Base-by-base conservation (phyloP, 2,797 vertebrate species). In the Paratrypauchen microcephalus region DNA sequence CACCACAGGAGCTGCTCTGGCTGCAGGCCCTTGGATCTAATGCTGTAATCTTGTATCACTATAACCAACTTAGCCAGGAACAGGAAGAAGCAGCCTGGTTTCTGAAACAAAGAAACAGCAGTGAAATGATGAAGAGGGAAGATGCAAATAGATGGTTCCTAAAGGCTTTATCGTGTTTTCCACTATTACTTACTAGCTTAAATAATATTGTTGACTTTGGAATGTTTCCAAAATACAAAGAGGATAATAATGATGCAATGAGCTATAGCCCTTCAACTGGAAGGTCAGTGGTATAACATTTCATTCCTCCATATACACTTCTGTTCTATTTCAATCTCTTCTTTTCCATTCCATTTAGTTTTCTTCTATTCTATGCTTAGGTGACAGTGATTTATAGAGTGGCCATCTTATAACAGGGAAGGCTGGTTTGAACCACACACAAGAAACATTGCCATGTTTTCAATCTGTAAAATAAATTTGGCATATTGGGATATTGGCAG, bases 1-100 rank as follows among this genome's bases (percentile, higher is more conserved):
- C 69, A 59, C 72, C 69, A 48, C 67, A 69, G 76, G 21, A 78
- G 81, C 79, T 83, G 76, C 77, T 72, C 74, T 85, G 83, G 80
- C 84, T 87, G 65, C 72, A 82, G 83, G 80, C 85, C 84, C 28
- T 2, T 5, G 54, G 69, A 55, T 72, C 80, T 77, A 78, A 74
- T 74, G 62, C 70, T 65, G 67, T 81, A 91, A 88, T 81, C 72
- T 24, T 41, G 41, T 16, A 28, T 18, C 15, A 24, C 41, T 64
- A 47, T 26, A 26, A 64, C 62, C 23, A 64, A 86, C 76, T 73
- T 79, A 82, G 87, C 77, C 81, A 73, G 24, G 30, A 70, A 81
- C 70, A 85, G 88, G 83, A 75, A 61, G 64, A 73, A 45, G 60
- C 67, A 66, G 72, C 19, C 70, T 24, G 48, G 62, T 77, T 63